Conservation (phyloP, 2,797 vertebrate species). For the Channallabes apus region DNA sequence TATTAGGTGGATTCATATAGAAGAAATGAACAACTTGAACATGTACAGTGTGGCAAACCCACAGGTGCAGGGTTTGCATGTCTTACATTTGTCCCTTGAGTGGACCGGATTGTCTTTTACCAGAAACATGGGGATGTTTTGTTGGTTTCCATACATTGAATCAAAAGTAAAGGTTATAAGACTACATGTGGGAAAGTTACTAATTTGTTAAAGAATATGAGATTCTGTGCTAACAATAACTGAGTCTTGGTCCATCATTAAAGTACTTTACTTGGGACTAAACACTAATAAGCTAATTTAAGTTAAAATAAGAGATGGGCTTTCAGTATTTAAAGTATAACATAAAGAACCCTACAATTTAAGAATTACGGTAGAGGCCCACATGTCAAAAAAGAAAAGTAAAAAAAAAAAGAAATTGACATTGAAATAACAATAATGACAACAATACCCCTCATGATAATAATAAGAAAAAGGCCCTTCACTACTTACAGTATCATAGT, state of each 20-base stretch:
- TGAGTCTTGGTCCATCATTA: background rate
- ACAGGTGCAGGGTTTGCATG: slow-evolving; percentile 2
- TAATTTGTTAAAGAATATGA: background rate
- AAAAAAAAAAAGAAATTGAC: too few species aligned
- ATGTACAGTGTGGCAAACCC: background rate
- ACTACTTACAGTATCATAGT: too few species aligned
- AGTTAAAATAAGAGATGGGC: too few species aligned
- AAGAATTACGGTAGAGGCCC: too few species aligned
- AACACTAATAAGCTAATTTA: background rate
- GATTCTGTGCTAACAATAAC: background rate
- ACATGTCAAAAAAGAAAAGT: too few species aligned
- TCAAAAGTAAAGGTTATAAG: background rate
- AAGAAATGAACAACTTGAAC: background rate
- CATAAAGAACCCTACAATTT: too few species aligned
- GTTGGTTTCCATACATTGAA: background rate
- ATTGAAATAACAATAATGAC: background rate
- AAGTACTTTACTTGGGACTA: background rate
- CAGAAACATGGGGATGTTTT: background rate
- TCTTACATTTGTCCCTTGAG: background rate
- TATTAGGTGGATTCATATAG: background rate
- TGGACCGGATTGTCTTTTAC: background rate
- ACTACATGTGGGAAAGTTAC: background rate
- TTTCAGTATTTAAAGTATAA: too few species aligned
- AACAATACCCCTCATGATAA: too few species aligned
- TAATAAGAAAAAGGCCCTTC: too few species aligned